Evolutionary conservation across 2,888 invertebrate species (phyloP).

Genomic region (Timandra comae): DNA sequence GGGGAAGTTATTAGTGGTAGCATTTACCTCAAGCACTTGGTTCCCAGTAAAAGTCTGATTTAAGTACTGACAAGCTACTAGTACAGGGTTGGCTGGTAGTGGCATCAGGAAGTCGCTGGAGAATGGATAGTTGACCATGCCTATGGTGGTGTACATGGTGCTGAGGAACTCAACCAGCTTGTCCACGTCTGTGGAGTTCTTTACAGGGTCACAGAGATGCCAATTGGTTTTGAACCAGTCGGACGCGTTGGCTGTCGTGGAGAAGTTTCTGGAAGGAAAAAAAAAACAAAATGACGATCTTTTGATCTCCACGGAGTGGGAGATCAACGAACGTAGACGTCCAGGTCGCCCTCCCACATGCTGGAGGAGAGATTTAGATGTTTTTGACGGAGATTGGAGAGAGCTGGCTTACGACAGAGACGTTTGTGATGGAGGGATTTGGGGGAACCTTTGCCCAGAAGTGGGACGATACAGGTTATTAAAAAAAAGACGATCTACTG

Average conservation of each 20-base stretch:
- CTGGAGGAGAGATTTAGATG: too few relatives aligned
- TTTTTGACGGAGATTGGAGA: too few relatives aligned
- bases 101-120: conserved; percentile 87
- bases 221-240: conserved; percentile 83
- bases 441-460: too few relatives aligned
- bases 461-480: too few relatives aligned
- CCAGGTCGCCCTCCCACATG: too few relatives aligned
- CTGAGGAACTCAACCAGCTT: conserved; percentile 82
- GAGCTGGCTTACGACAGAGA: too few relatives aligned
- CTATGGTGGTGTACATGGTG: conserved; percentile 86
- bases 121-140: conserved; percentile 98
- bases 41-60: conserved; percentile 61
- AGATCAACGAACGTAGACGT: too few relatives aligned
- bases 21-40: conserved; percentile 65
- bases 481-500: too few relatives aligned
- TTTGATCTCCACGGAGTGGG: too few relatives aligned
- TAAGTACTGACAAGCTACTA: conserved; percentile 77
- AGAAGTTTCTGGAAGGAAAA: conserved; percentile 53
- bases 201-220: conserved; percentile 84
- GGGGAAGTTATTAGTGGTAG: too few relatives aligned
- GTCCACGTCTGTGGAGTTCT: conserved; percentile 54
- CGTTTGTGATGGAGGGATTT: too few relatives aligned
- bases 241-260: conserved; percentile 79
- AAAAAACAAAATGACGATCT: too few relatives aligned
- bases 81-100: conserved; percentile 90